Base-by-base conservation (phyloP, 2,888 invertebrate genomes). In the Himalopsyche anomala region DNA sequence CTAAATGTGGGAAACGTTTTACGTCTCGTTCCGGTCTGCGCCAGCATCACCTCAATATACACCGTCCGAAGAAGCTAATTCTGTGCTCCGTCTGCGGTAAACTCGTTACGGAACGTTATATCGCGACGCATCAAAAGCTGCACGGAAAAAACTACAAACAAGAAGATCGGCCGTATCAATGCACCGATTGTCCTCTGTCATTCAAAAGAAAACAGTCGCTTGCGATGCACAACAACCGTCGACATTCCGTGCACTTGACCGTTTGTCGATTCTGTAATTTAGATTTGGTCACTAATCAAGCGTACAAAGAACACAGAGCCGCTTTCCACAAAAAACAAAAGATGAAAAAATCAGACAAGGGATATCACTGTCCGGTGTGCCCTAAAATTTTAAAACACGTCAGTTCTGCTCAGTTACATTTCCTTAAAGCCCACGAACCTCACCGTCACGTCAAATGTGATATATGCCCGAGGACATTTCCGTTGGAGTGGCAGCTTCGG, bases 11-110 rank as follows among this genome's bases (percentile, higher is more conserved):
- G 17, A 84, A 80, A 42, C 15, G 55, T 28, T 54, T 45, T n/a
- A 83, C 40, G 5, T 45, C 54, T 17, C 45, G 40, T 80, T 45
- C 19, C 2, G 56, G 42, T 9, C 56, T 84, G 2, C 42, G 38
- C 12, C 28, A 36, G 17, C 84, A 84, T 19, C 28, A 80, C 0
- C 19, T 17, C 40, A 54, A 36, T 36, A 54, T 28, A 28, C 84
- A 80, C n/a, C 36, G 40, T 28, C 56, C 84, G 17, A 15, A 51
- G 40, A 51, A 28, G 8, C 55, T 38, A 19, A 84, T 42, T 40
- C 62, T 84, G 17, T 84, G 84, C 51, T 17, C 51, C 15, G 45
- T 38, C 56, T 84, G 84, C 19, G 84, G 84, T 0, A 84, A 84
- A 81, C 42, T 84, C 11, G 15, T 84, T 5, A n/a, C 80, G 38